Evolutionary conservation across 2,113 vertebrate genomes (phyloP), one percentile per base, ranked within the genome.

Genomic region (Paracanthobrama guichenoti): DNA sequence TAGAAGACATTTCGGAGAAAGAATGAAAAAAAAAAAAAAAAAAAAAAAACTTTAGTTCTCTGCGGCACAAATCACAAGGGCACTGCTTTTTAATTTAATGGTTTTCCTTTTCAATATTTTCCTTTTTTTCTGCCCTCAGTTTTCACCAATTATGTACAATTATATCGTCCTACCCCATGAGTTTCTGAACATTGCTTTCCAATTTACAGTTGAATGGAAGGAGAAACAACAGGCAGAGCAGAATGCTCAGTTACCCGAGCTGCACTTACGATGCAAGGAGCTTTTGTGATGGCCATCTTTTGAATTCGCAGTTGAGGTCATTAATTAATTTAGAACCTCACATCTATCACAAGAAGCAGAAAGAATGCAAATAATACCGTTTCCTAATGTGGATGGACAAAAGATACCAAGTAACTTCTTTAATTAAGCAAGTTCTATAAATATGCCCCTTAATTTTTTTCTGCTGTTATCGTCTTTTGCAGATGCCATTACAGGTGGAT

Each of bases 351-450:
- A 97, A 97, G 96, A 96, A 96, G 95, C 94, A 94, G 95, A 94
- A 97, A 96, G 96, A 96, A 95, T 95, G 95, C 95, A 94, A 94
- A 94, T 94, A 95, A 96, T 95, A 96, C 94, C 93, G 94, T 95
- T 96, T 97, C 94, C 95, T 96, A 96, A 96, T 95, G 95, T 93
- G 91, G 92, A 93, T 91, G 94, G 94, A 96, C 95, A 97, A 96
- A 95, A 95, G 95, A 95, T 50, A 94, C 94, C 93, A 94, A 95
- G 95, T 95, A 96, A 96, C 94, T 96, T 95, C 95, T 95, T 96
- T 96, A 97, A 97, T 97, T 96, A 96, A 95, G 95, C 95, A 96
- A 96, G 94, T 72, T 95, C 96, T 95, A 92, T 96, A 96, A 96
- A 96, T 95, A 96, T 96, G 95, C 93, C 93, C 94, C 93, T 94